Evolutionary conservation across 2,888 invertebrate species (phyloP), one percentile per base, ranked within the genome.

Genomic region (Brachylomia viminalis): DNA sequence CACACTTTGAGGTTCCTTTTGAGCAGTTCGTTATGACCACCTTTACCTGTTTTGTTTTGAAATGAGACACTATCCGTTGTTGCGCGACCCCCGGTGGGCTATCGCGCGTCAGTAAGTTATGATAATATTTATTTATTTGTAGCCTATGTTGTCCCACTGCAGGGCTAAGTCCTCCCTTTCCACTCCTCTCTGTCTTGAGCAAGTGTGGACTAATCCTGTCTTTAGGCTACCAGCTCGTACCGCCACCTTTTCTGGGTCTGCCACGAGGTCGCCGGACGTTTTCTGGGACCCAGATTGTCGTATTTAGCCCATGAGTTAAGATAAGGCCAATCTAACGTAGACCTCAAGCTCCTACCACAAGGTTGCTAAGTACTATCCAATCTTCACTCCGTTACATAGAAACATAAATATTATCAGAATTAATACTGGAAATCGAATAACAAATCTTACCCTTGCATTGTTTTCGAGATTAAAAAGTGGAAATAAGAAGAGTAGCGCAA

Each of bases 391-490:
- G 27, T 49, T 49, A 62, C 23, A 27, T 58, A 59, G 1, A 42
- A n/a, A n/a, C n/a, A n/a, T 13, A 70, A 64, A 64, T 38, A 67
- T 23, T 45, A 49, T 23, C 8, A 42, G 23, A 61, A 64, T 42
- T 54, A 61, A 47, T 47, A 30, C 15, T 13, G 17, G 47, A 62
- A 59, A 77, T 75, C 27, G 56, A 61, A 56, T 61, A 68, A 77
- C 71, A 77, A 82, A 72, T 76, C 64, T 66, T 61, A 33, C 42
- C 33, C 49, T 72, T 49, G 71, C 62, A 77, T 82, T 75, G 84
- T 74, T 82, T 76, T 76, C 70, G 49, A 82, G 83, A 87, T 88
- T 85, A 85, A 88, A 86, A 88, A 86, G 73, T 83, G 65, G 58
- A 72, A 80, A 82, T 77, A 80, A 77, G 71, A 87, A 42, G 52